These are phyloP conservation scores for Dendroctonus ponderosae DNA, from an alignment of 1,140 invertebrate genomes.

Conservation along the genomic window DNA sequence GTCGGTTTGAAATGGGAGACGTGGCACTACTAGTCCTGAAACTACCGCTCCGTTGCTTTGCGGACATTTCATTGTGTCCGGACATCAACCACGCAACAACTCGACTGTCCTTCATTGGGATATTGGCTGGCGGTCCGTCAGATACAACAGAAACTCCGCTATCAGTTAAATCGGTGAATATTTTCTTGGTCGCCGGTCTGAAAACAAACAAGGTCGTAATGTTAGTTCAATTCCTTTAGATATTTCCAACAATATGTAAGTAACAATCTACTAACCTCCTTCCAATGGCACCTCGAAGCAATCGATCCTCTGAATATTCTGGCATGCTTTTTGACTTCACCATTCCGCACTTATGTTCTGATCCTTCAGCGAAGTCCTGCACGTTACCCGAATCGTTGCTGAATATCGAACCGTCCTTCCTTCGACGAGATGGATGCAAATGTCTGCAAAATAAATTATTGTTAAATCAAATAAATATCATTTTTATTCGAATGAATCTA, in stretches of 20 bases:
- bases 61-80: conserved; percentile 48
- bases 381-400: conserved; percentile 68
- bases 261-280: conserved; percentile 29
- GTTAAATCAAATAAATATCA: conserved; percentile 1
- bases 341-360: conserved; percentile 44
- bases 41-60: conserved; percentile 41
- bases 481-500: too few species aligned
- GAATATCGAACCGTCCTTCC: conserved; percentile 63
- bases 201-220: conserved; percentile 36
- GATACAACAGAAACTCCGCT: conserved; percentile 80
- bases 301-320: conserved; percentile 47
- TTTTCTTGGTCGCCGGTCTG: conserved; percentile 67
- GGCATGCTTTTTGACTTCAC: conserved; percentile 50
- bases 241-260: background rate
- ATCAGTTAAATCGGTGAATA: conserved; percentile 70
- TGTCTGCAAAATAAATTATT: conserved; percentile 21
- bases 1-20: conserved; percentile 38
- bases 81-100: conserved; percentile 59
- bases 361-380: conserved; percentile 59
- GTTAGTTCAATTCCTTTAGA: background rate
- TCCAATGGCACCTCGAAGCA: conserved; percentile 36
- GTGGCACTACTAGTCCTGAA: conserved; percentile 40
- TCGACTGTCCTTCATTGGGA: conserved; percentile 54
- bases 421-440: conserved; percentile 32
- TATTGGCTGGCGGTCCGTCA: conserved; percentile 55